phyloP scores from a whole-genome alignment of 2,888 invertebrate genomes.

The Acleris literana region DNA sequence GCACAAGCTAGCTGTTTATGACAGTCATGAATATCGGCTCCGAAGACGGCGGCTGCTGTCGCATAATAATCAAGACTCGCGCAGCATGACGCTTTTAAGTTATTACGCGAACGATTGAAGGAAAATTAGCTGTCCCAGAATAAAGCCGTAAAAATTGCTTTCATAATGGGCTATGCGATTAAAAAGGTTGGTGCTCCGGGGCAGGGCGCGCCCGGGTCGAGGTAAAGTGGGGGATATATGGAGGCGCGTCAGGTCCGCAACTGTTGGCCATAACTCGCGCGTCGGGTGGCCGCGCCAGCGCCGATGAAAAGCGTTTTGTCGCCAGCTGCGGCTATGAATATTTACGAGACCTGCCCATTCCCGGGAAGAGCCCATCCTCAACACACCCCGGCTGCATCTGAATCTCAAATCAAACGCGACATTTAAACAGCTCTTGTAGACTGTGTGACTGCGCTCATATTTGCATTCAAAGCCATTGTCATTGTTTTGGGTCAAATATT shows the following conservation, averaged over 20 bases:
- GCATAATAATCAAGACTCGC: slow-evolving; percentile 70
- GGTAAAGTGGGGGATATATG: slow-evolving; percentile 48
- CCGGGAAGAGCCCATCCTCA: slow-evolving; percentile 33
- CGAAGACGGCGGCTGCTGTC: slow-evolving; percentile 54
- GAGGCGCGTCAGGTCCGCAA: slow-evolving; percentile 56
- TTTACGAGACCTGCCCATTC: slow-evolving; percentile 61
- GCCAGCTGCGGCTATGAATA: slow-evolving; percentile 70
- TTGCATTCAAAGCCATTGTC: slow-evolving; percentile 33
- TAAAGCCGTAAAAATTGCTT: slow-evolving; percentile 61
- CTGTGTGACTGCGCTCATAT: slow-evolving; percentile 32
- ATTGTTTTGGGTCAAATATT: slow-evolving; percentile 26
- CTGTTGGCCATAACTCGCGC: slow-evolving; percentile 66
- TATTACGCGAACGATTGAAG: slow-evolving; percentile 68
- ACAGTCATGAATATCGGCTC: slow-evolving; percentile 61
- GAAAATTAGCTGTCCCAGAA: slow-evolving; percentile 63
- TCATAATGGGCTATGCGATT: slow-evolving; percentile 45
- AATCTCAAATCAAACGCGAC: slow-evolving; percentile 44
- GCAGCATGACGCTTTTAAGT: slow-evolving; percentile 68
- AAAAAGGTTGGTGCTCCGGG: slow-evolving; percentile 52
- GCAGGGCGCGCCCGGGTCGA: slow-evolving; percentile 40
- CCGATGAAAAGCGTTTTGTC: slow-evolving; percentile 72
- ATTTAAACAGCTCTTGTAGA: slow-evolving; percentile 31
- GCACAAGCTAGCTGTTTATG: slow-evolving; percentile 42
- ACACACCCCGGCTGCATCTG: slow-evolving; percentile 38
- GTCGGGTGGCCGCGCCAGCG: slow-evolving; percentile 65